Percentiles rank a stretch among this genome's conserved stretches.
Evolutionary conservation across 1,140 invertebrate genomes (phyloP).

Genomic region (Platorchestia sp.): DNA sequence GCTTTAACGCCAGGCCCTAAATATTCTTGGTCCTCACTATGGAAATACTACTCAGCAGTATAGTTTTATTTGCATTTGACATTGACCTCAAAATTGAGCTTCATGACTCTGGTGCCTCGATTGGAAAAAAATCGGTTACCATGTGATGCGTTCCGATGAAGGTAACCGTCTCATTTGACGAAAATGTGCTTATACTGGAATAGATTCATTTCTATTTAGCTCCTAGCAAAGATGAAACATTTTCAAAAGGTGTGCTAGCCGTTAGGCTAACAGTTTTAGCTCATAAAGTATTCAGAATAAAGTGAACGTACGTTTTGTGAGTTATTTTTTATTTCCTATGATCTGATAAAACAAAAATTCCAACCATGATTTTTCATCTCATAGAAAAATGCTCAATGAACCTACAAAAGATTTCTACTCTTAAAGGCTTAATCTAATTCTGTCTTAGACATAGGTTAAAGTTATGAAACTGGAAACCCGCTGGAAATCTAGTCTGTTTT

Average conservation of each 20-base stretch:
- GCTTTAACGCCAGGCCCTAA: too few relatives aligned
- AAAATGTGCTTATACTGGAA: too few relatives aligned
- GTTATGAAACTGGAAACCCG: not conserved
- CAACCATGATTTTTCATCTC: not conserved
- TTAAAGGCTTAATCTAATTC: not conserved
- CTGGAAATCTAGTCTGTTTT: not conserved
- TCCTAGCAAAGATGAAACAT: too few relatives aligned
- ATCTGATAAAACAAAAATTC: not conserved
- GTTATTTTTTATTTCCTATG: too few relatives aligned
- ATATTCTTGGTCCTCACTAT: too few relatives aligned
- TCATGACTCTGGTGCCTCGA: not conserved
- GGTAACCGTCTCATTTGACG: too few relatives aligned
- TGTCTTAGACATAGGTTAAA: not conserved
- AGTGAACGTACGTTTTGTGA: too few relatives aligned
- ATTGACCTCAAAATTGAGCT: not conserved
- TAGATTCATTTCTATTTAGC: too few relatives aligned
- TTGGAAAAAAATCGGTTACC: not conserved
- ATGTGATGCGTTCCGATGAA: too few relatives aligned
- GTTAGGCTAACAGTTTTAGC: not conserved
- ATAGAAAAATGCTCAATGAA: not conserved
- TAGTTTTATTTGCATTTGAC: too few relatives aligned
- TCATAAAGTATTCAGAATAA: not conserved
- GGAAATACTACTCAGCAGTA: too few relatives aligned
- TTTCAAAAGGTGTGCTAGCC: not conserved
- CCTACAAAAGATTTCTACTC: not conserved